Conservation (phyloP, 1,140 invertebrate species). For the Gyrodactylus bullatarudis region DNA sequence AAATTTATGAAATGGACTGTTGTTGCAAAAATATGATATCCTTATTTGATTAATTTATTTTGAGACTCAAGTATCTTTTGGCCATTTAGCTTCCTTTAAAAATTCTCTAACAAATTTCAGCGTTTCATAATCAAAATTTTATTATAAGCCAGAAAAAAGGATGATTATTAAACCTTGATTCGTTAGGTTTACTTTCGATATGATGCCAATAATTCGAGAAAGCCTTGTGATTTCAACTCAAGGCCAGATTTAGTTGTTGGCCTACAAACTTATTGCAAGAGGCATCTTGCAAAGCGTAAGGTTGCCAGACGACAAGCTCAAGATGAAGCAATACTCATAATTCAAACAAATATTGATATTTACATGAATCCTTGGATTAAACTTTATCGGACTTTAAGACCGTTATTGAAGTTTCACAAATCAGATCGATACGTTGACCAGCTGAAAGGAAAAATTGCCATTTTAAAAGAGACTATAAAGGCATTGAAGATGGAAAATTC, state of each 20-base stretch:
- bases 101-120: too few relatives aligned
- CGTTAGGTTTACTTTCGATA: not conserved
- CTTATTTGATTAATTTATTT: too few relatives aligned
- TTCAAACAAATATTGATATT: not conserved
- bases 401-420: not conserved
- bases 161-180: too few relatives aligned
- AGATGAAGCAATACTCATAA: not conserved
- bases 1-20: too few relatives aligned
- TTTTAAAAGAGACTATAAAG: not conserved
- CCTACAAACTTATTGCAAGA: not conserved
- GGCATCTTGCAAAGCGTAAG: not conserved
- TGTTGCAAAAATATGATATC: too few relatives aligned
- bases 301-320: too few relatives aligned
- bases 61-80: too few relatives aligned
- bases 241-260: not conserved
- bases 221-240: not conserved
- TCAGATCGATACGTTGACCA: not conserved
- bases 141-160: too few relatives aligned
- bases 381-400: not conserved
- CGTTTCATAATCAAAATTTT: too few relatives aligned
- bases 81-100: too few relatives aligned
- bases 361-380: not conserved
- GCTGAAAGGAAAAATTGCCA: not conserved
- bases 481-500: not conserved
- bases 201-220: not conserved